Evolutionary conservation across 1,140 invertebrate genomes (phyloP).

Genomic region (Amphibalanus amphitrite): DNA sequence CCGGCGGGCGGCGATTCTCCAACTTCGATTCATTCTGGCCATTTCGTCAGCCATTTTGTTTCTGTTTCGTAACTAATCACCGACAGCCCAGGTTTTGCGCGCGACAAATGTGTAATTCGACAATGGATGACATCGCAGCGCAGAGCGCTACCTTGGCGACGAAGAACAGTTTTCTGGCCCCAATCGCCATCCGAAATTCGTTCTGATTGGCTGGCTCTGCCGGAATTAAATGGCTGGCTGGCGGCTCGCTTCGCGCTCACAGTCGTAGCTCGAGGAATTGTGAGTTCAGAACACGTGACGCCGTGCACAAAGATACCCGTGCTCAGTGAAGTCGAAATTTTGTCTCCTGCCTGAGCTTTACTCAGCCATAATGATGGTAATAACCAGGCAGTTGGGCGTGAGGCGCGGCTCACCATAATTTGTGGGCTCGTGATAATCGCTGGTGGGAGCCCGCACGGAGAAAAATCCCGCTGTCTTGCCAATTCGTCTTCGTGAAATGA

Average conservation of each 20-base stretch:
- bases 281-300: not conserved
- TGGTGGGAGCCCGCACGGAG: not conserved
- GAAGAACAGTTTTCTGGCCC: not conserved
- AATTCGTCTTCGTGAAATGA: too few species aligned
- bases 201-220: not conserved
- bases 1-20: too few species aligned
- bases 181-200: not conserved
- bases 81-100: not conserved
- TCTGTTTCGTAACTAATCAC: not conserved
- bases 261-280: not conserved
- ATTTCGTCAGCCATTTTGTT: not conserved
- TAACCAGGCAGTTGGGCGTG: conserved; percentile 6
- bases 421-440: not conserved
- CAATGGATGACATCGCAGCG: not conserved
- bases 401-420: conserved; percentile 4
- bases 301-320: not conserved
- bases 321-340: not conserved
- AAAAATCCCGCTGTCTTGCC: not conserved
- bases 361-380: not conserved
- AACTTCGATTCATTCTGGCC: too few species aligned
- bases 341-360: not conserved
- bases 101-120: not conserved
- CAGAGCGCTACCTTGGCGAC: too few species aligned
- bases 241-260: not conserved
- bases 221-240: not conserved